Conservation (phyloP, 2,797 vertebrate species). For the Sitta carolinensis region DNA sequence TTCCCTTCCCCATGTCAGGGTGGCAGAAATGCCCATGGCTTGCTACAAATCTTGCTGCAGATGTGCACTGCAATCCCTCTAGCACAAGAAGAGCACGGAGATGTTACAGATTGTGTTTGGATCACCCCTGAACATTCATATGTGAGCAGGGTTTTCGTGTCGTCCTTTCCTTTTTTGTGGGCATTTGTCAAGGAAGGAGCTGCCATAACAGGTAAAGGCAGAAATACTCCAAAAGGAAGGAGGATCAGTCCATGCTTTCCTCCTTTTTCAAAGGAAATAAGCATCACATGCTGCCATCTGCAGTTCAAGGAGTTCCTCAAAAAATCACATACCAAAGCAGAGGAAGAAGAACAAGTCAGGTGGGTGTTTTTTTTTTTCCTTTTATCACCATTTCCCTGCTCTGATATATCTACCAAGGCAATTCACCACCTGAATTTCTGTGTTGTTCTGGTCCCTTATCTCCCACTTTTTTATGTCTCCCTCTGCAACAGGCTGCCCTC, state of each 20-base stretch:
- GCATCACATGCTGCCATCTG: slow-evolving; percentile 48
- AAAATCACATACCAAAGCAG: neutral
- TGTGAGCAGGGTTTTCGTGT: neutral
- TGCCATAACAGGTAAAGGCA: neutral
- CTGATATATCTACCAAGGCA: neutral
- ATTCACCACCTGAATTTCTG: neutral
- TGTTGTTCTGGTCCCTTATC: neutral
- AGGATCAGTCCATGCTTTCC: neutral
- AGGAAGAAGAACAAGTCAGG: neutral
- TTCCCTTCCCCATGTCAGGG: neutral
- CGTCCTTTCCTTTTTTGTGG: neutral
- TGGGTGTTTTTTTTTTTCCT: fast-evolving
- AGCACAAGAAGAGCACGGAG: neutral
- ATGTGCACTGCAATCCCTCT: neutral
- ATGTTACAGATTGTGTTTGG: neutral
- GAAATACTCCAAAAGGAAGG: neutral
- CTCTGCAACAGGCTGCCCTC: neutral
- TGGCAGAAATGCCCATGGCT: neutral
- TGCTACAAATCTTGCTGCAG: neutral
- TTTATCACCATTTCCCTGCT: neutral
- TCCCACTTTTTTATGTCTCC: neutral
- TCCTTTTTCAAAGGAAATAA: neutral
- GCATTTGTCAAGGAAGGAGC: neutral
- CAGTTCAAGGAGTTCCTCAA: slow-evolving; percentile 22
- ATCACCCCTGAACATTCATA: neutral